Conservation (phyloP, 2,888 invertebrate genomes). For the Ophion slaviceki region DNA sequence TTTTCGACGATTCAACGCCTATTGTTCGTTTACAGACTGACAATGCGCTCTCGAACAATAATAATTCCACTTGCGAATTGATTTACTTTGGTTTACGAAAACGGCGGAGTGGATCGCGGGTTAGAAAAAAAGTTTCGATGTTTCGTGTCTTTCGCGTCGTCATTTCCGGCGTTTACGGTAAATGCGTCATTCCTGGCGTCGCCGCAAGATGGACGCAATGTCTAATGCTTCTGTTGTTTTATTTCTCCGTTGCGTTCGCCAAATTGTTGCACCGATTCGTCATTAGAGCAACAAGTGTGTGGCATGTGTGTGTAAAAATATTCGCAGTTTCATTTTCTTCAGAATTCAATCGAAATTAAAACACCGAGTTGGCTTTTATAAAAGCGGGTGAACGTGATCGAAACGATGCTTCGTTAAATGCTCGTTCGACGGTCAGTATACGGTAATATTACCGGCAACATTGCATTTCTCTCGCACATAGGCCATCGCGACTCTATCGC, state of each 20-base stretch:
- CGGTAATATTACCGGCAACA: neutral
- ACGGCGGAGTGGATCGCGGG: neutral
- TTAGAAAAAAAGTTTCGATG: neutral
- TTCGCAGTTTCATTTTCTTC: neutral
- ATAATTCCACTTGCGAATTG: neutral
- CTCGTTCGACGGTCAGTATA: neutral
- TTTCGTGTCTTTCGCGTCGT: neutral
- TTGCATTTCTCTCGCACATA: neutral
- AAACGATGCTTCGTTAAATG: neutral
- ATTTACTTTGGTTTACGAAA: neutral
- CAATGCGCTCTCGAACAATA: neutral
- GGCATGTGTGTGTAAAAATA: neutral
- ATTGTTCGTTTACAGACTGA: neutral
- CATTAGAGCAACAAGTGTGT: neutral
- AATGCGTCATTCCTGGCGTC: neutral
- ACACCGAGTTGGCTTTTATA: neutral
- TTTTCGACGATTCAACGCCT: neutral
- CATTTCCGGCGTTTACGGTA: neutral
- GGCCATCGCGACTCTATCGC: neutral
- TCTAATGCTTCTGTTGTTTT: neutral
- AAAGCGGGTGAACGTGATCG: neutral
- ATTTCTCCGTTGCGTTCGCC: neutral
- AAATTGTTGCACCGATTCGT: no score
- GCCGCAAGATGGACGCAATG: conserved; percentile 8
- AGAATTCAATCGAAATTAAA: neutral